Base-by-base conservation (phyloP, 2,797 vertebrate species). In the Microctenopoma steveboyesi region DNA sequence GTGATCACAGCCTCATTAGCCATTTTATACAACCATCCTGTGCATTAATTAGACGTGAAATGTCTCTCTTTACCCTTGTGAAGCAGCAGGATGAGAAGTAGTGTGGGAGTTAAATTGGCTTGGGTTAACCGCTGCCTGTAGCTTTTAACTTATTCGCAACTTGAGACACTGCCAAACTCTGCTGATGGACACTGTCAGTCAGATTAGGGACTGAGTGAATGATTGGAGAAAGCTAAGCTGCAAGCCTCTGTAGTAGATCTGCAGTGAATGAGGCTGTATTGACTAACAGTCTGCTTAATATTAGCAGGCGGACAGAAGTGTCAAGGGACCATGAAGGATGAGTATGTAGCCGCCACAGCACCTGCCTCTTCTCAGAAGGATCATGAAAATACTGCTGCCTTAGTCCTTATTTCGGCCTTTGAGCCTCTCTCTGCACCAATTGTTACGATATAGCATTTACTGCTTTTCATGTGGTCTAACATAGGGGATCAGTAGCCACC, bases 1-100 rank as follows among this genome's bases (percentile, higher is more conserved):
- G 92, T 95, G 95, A 96, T 94, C 95, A 95, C 94, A 95, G 92
- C 91, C 95, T 97, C 96, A 96, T 97, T 97, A 98, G 88, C 86
- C 78, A 76, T 93, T 95, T 95, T 96, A 95, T 94, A 94, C 96
- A 96, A 96, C 89, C 93, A 92, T 95, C 90, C 90, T 93, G 91
- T 93, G 95, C 95, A 95, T 97, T 97, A 96, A 97, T 98, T 96
- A 95, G 94, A 95, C 92, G 92, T 93, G 95, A 95, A 96, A 95
- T 93, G 86, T 95, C 93, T 94, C 90, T 92, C 93, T 95, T 95
- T 94, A 80, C 85, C 88, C 84, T 84, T 79, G 79, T 63, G 82
- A 72, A 62, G 70, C 52, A 69, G 77, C 85, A 74, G 51, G 88
- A 93, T 88, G 87, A 91, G 85, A 77, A 60, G 88, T 88, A 89